A percentile compares a stretch with the other conserved stretches of the same genome.
phyloP scores from a whole-genome alignment of 1,140 invertebrate genomes.

The Diploscapter pachys region DNA sequence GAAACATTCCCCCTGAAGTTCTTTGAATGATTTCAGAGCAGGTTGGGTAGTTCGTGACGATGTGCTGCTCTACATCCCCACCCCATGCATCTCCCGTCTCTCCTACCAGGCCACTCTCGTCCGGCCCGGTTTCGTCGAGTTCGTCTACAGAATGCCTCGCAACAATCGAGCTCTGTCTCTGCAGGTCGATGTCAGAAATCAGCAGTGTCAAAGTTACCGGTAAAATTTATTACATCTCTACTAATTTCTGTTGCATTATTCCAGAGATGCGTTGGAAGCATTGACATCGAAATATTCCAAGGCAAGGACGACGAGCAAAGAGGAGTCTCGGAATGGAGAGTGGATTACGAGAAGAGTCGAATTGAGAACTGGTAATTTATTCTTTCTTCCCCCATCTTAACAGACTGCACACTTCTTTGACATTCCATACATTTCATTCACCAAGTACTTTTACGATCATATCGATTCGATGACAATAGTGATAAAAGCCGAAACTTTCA shows the following conservation, averaged over 20 bases:
- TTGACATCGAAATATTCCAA: constrained; percentile 6
- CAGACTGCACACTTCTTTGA: too few species aligned
- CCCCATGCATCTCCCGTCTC: constrained; percentile 50
- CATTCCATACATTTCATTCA: too few species aligned
- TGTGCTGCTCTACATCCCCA: constrained; percentile 52
- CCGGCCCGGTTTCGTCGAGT: constrained; percentile 28
- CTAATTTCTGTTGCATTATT: too few species aligned
- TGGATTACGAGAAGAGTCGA: constrained; percentile 43
- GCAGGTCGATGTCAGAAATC: constrained; percentile 48
- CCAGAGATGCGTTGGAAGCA: too few species aligned
- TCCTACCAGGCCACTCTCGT: constrained; percentile 51
- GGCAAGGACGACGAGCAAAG: constrained; percentile 21
- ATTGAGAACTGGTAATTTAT: constrained; percentile 24
- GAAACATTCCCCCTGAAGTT: too few species aligned
- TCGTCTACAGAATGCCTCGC: constrained; percentile 34
- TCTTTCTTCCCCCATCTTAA: not conserved
- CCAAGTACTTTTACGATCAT: too few species aligned
- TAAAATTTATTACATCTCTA: too few species aligned
- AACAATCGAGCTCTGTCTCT: constrained; percentile 34
- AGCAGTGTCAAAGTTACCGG: constrained; percentile 57
- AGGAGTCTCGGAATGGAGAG: constrained; percentile 41
- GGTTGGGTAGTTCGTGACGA: constrained; percentile 52
- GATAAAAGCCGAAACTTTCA: too few species aligned
- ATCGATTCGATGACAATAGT: too few species aligned
- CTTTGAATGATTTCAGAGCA: constrained; percentile 31